Evolutionary conservation across 30 jellyfish, hydroid and myxozoan species (phyloP).

Genomic region (Morbakka virulenta): DNA sequence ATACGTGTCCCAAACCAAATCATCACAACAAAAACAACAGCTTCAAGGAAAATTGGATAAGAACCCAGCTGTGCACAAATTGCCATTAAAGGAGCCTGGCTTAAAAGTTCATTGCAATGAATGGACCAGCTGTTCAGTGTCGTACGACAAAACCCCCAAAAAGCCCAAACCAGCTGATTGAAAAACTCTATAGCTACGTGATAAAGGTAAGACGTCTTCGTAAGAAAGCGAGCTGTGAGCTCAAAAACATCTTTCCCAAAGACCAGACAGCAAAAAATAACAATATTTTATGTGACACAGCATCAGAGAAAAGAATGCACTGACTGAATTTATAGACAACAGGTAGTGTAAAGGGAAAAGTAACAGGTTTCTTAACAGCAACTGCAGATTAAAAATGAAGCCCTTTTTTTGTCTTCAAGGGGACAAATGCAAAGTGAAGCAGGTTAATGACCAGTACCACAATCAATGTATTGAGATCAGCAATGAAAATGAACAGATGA

Average conservation of each 20-base stretch:
- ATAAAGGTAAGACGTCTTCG: conserved; percentile 25
- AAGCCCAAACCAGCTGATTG: conserved; percentile 36
- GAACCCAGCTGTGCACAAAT: not conserved
- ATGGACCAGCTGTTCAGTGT: conserved; percentile 13
- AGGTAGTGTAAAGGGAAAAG: conserved; percentile 23
- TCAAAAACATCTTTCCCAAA: conserved; percentile 15
- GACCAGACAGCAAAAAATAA: conserved; percentile 10
- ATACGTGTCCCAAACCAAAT: not conserved
- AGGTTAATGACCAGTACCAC: no score
- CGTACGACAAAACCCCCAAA: conserved; percentile 21
- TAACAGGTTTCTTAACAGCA: conserved; percentile 47
- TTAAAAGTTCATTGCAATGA: conserved; percentile 11
- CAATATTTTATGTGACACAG: conserved; percentile 8
- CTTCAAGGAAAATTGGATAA: not conserved
- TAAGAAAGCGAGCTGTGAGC: not conserved
- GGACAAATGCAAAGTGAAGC: no score
- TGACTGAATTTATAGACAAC: conserved; percentile 20
- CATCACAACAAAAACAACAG: conserved; percentile 3
- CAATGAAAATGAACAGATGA: no score
- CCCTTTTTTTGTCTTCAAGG: no score
- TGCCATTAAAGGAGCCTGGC: conserved; percentile 3
- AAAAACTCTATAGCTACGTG: conserved; percentile 6
- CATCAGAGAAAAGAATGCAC: conserved; percentile 19
- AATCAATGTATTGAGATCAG: no score
- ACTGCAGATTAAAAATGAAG: no score